Percentiles rank a stretch among this genome's conserved stretches.
phyloP scores from a whole-genome alignment of 2,888 invertebrate genomes.

The Mallateleia sp. region DNA sequence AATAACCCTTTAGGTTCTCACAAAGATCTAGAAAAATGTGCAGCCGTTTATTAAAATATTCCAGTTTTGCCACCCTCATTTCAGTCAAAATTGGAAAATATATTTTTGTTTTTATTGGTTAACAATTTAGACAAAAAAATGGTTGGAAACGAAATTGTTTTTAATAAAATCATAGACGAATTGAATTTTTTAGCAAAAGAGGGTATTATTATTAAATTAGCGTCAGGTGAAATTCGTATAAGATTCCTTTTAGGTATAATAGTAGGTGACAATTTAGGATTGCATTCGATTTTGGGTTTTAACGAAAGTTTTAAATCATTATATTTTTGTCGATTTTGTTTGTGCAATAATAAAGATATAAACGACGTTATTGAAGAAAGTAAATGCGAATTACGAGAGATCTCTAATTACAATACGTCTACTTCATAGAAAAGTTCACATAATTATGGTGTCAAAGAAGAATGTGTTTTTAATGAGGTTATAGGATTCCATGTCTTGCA shows the following conservation, averaged over 20 bases:
- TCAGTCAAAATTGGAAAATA: constrained; percentile 73
- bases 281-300: constrained; percentile 74
- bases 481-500: constrained; percentile 58
- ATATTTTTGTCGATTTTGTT: constrained; percentile 78
- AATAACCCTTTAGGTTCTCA: constrained; percentile 75
- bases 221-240: constrained; percentile 22
- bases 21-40: constrained; percentile 71
- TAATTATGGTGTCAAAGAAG: constrained; percentile 62
- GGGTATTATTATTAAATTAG: constrained; percentile 42
- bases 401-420: too few relatives aligned
- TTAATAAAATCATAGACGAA: constrained; percentile 70
- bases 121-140: constrained; percentile 66
- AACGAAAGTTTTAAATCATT: constrained; percentile 70
- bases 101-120: constrained; percentile 67
- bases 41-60: constrained; percentile 67
- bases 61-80: constrained; percentile 70
- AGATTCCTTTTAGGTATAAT: constrained; percentile 73
- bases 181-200: constrained; percentile 59
- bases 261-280: constrained; percentile 77
- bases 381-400: constrained; percentile 48
- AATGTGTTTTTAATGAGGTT: constrained; percentile 63
- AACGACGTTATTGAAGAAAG: constrained; percentile 58
- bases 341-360: constrained; percentile 48
- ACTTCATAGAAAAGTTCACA: too few relatives aligned
- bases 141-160: constrained; percentile 63